Evolutionary conservation across 2,888 invertebrate genomes (phyloP), one percentile per base, ranked within the genome.

Genomic region (Phymatocera aterrima): DNA sequence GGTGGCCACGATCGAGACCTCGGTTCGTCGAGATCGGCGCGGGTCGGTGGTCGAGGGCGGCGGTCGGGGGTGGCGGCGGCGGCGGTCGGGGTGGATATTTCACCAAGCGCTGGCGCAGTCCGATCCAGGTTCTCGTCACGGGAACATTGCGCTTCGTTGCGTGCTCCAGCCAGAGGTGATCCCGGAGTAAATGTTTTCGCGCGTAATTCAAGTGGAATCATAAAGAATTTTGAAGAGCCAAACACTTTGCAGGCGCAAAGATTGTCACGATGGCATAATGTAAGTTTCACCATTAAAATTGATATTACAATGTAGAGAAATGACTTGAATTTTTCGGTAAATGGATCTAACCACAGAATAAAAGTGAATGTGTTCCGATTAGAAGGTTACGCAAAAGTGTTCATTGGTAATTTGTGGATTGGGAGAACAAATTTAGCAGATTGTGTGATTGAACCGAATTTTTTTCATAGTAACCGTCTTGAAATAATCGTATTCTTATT

Each of bases 31-130:
- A 79, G 80, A 75, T 79, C 79, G 78, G 82, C 61, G 77, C 78
- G 77, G 74, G 77, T 79, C 78, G 81, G 72, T 80, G 79, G 72
- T 78, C 57, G 82, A 80, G 60, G 72, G 79, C 60, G 80, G 79
- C 65, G 72, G 72, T 78, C 46, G 74, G 37, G 24, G 48, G 54
- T 21, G 34, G 61, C 80, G 83, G 82, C 79, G 83, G 68, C 84
- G 83, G 83, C 82, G 83, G 84, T 82, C 84, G 85, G 87, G 87
- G 85, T 82, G 84, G 87, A 86, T 87, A 87, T 88, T 85, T 84
- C 82, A 85, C 86, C 85, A 87, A 88, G 88, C 88, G 87, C 88
- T 85, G 84, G 88, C 86, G 88, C 88, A 88, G 88, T 88, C 85
- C 88, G 84, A 83, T 85, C 88, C 85, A 83, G 86, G 88, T 87